phyloP scores from a whole-genome alignment of 1,140 invertebrate species.

The Habropoda laboriosa region DNA sequence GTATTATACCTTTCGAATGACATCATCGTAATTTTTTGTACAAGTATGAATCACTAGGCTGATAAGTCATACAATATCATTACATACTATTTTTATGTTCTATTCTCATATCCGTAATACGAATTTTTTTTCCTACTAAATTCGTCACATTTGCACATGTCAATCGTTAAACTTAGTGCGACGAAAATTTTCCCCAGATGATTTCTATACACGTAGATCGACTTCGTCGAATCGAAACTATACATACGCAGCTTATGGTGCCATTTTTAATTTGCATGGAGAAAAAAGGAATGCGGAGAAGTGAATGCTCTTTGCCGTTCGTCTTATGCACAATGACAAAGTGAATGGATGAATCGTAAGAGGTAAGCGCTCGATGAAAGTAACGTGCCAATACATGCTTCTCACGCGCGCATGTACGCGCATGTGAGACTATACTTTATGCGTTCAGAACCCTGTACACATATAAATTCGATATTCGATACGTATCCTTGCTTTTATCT shows the following conservation, averaged over 20 bases:
- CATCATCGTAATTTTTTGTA: conserved; percentile 55
- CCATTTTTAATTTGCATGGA: conserved; percentile 6
- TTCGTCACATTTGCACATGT: background rate
- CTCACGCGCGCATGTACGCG: background rate
- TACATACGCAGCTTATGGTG: background rate
- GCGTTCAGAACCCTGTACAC: conserved; percentile 2
- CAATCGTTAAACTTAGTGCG: background rate
- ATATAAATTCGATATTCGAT: conserved; percentile 38
- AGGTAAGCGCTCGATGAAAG: conserved; percentile 26
- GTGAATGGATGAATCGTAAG: conserved; percentile 47
- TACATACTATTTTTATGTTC: conserved; percentile 29
- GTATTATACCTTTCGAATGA: conserved; percentile 32
- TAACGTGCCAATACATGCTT: conserved; percentile 37
- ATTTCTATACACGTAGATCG: background rate
- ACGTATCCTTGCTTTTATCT: conserved; percentile 24
- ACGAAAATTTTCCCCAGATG: background rate
- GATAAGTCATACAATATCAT: conserved; percentile 33
- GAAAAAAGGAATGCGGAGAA: conserved; percentile 11
- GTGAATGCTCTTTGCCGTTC: conserved; percentile 33
- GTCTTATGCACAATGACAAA: conserved; percentile 37
- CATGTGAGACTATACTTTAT: conserved; percentile 15
- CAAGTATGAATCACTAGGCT: conserved; percentile 41
- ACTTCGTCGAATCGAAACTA: background rate
- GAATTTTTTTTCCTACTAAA: background rate
- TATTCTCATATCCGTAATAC: background rate